Evolutionary conservation across 2,113 vertebrate species (phyloP), one percentile per base, ranked within the genome.

Genomic region (Anas platyrhynchos): DNA sequence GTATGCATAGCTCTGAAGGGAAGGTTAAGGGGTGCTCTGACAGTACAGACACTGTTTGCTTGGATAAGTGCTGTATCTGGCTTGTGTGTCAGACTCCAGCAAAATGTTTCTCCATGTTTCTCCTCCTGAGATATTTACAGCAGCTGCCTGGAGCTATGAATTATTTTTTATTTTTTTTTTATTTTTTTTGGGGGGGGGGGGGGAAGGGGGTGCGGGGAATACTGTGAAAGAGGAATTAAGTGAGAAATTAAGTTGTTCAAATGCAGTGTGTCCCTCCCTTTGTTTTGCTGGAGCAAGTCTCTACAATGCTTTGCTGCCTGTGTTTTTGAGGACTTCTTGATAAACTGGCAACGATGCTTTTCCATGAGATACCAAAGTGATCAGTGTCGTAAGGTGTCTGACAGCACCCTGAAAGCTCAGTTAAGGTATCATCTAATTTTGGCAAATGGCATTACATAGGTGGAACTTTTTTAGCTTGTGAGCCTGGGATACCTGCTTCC

Each of bases 81-180:
- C 13, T 68, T 7, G 15, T 7, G 11, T 17, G 31, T n/a, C 77
- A 56, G 38, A 26, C 63, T 29, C 0, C 0, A 52, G 29, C 11
- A 6, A 48, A n/a, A 12, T 1, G 4, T 4, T 22, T 34, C 0
- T 0, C 16, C 13, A 12, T 1, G 4, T 4, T 22, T 34, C 0
- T 0, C 16, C 13, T 63, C 13, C 54, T 0, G 0, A 59, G 25
- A 26, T 2, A 10, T 26, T 25, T 50, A 7, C 6, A 88, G 54
- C 54, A 84, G 63, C 44, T 62, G 10, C n/a, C 27, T 44, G 44
- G 58, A 52, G 62, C 23, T 41, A 34, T 34, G 62, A 34, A 29
- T 34, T 34, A 25, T 79, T 41, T 41, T 41, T 41, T 41, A 13
- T 41, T 41, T 41, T 41, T 41, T 41, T 41, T 41, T 41, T 41